phyloP scores from a whole-genome alignment of 2,113 vertebrate species.

The Pelodiscus sinensis region DNA sequence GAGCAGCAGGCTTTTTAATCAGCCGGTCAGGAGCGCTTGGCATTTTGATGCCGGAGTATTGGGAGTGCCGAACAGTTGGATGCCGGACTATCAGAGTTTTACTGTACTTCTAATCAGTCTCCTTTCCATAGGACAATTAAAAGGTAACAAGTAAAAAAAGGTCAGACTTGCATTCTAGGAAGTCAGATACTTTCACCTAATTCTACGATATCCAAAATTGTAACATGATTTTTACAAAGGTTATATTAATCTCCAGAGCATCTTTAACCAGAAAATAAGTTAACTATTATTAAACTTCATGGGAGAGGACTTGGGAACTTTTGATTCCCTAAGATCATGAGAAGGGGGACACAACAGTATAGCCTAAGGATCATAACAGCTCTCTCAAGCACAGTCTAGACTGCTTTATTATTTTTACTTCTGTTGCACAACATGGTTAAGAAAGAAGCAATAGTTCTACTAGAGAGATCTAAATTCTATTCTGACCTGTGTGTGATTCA shows the following conservation, averaged over 20 bases:
- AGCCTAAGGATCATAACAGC: neutral
- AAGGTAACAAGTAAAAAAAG: neutral
- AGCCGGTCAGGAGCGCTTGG: too few relatives aligned
- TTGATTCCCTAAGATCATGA: neutral
- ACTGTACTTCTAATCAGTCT: neutral
- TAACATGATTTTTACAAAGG: neutral
- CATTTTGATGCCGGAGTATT: too few relatives aligned
- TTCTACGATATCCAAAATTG: neutral
- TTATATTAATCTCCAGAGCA: neutral
- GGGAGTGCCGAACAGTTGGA: too few relatives aligned
- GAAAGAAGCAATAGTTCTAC: neutral
- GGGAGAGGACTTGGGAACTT: neutral
- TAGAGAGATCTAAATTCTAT: neutral
- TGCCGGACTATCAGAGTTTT: too few relatives aligned
- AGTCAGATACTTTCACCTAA: neutral
- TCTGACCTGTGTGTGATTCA: neutral
- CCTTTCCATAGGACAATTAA: neutral
- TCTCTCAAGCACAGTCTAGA: neutral
- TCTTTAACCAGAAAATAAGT: neutral
- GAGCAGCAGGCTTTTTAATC: too few relatives aligned
- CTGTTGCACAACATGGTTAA: neutral
- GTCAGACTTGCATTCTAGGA: neutral
- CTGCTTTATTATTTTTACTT: neutral
- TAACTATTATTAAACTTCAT: neutral
- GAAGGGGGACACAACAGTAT: neutral